A percentile compares a stretch with the other conserved stretches of the same genome.
Conservation (phyloP, 2,113 vertebrate genomes). For the Cynocephalus volans region DNA sequence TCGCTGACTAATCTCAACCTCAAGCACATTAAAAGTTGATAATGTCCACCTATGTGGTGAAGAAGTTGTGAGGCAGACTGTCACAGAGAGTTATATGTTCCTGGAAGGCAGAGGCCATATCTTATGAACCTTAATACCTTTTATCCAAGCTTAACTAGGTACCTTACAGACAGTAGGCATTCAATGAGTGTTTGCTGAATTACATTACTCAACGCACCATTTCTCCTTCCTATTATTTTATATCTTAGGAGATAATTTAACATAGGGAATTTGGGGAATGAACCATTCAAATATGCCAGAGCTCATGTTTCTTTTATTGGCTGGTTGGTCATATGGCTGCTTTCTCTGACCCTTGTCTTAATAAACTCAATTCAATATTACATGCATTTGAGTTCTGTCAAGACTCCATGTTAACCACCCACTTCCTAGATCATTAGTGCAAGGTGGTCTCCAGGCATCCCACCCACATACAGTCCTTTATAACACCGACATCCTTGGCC, state of each 20-base stretch:
- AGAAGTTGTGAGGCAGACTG: not conserved
- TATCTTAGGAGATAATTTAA: not conserved
- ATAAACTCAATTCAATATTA: not conserved
- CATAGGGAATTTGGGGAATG: not conserved
- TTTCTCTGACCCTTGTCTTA: not conserved
- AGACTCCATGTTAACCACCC: not conserved
- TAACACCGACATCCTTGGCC: not conserved
- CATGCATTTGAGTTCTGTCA: conserved; percentile 27
- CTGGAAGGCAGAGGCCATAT: not conserved
- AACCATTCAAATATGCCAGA: not conserved
- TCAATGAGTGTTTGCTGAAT: not conserved
- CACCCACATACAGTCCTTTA: not conserved
- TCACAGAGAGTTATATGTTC: not conserved
- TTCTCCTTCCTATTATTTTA: not conserved
- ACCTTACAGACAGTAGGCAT: not conserved
- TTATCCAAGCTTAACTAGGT: not conserved
- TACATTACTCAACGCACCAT: not conserved
- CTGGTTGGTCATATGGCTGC: not conserved
- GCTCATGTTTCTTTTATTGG: not conserved
- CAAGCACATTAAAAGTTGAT: not conserved
- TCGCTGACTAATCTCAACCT: not conserved
- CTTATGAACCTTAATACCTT: not conserved
- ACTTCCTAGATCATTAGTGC: not conserved
- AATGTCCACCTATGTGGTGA: not conserved
- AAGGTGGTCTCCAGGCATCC: not conserved